phyloP scores from a whole-genome alignment of 2,113 vertebrate species.

The Phaetusa simplex region DNA sequence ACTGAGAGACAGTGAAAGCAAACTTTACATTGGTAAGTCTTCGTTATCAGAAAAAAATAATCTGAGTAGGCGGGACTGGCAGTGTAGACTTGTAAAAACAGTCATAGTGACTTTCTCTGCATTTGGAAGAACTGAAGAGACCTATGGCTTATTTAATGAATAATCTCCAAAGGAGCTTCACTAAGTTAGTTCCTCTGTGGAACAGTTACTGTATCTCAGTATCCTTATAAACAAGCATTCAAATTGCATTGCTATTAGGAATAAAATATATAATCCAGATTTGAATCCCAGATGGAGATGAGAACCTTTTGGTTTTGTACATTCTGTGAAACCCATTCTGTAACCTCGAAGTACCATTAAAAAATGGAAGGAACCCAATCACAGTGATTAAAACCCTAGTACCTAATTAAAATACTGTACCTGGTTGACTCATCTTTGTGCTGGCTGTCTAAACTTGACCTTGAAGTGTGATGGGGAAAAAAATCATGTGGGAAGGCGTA shows the following conservation, averaged over 20 bases:
- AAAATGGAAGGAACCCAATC: slow-evolving; percentile 6
- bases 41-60: slow-evolving; percentile 31
- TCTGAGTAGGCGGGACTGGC: background rate
- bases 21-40: slow-evolving; percentile 15
- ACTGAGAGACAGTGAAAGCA: slow-evolving; percentile 27
- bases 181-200: background rate
- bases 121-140: slow-evolving; percentile 10
- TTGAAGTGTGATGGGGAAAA: background rate
- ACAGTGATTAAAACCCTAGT: background rate
- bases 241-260: background rate
- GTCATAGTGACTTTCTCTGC: background rate
- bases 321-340: slow-evolving; percentile 8
- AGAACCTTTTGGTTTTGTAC: slow-evolving; percentile 28
- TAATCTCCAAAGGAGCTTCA: background rate
- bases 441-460: slow-evolving; percentile 24
- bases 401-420: slow-evolving; percentile 18
- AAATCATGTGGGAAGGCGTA: background rate
- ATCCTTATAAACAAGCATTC: background rate
- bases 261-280: slow-evolving; percentile 24
- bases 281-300: slow-evolving; percentile 23
- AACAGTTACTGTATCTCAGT: background rate
- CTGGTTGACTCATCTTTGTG: slow-evolving; percentile 17
- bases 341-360: slow-evolving; percentile 16
- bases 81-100: slow-evolving; percentile 8
- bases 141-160: background rate